A percentile compares a stretch with the other conserved stretches of the same genome.
Conservation (phyloP, 1,140 invertebrate species). For the Drosophila erecta region DNA sequence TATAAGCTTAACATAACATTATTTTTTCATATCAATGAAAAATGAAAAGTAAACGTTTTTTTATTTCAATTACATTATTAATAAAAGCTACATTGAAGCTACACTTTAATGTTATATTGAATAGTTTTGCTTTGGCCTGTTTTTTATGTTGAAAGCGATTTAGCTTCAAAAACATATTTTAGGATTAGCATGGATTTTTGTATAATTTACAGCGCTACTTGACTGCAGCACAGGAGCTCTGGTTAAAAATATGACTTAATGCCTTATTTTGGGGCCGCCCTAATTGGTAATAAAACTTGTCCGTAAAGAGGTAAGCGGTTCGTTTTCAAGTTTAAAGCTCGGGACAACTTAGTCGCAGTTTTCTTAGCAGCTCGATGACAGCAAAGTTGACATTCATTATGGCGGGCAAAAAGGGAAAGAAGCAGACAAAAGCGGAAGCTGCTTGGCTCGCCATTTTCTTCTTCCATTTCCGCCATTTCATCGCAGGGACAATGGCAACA, state of each 20-base stretch:
- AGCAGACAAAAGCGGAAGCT: conserved; percentile 63
- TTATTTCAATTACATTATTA: not conserved
- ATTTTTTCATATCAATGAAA: no score
- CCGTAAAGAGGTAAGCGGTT: conserved; percentile 59
- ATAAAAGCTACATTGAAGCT: not conserved
- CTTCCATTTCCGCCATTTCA: conserved; percentile 49
- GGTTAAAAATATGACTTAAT: conserved; percentile 10
- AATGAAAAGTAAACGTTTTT: no score
- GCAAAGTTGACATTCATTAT: conserved; percentile 74
- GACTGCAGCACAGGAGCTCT: conserved; percentile 28
- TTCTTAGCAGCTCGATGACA: conserved; percentile 11
- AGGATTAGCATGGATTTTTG: conserved; percentile 14
- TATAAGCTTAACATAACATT: not conserved
- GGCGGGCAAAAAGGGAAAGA: conserved; percentile 16
- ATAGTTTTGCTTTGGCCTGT: no score
- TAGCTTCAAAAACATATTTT: not conserved
- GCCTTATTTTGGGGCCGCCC: conserved; percentile 7
- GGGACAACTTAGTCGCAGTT: conserved; percentile 18
- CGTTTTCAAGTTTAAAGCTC: conserved; percentile 39
- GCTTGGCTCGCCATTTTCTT: conserved; percentile 70
- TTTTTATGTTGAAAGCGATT: not conserved
- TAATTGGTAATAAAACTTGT: conserved; percentile 59
- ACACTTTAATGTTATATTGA: not conserved
- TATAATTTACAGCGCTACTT: conserved; percentile 8
- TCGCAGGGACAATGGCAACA: conserved; percentile 65